phyloP scores from a whole-genome alignment of 2,888 invertebrate species.

The Drosophila tanythrix region DNA sequence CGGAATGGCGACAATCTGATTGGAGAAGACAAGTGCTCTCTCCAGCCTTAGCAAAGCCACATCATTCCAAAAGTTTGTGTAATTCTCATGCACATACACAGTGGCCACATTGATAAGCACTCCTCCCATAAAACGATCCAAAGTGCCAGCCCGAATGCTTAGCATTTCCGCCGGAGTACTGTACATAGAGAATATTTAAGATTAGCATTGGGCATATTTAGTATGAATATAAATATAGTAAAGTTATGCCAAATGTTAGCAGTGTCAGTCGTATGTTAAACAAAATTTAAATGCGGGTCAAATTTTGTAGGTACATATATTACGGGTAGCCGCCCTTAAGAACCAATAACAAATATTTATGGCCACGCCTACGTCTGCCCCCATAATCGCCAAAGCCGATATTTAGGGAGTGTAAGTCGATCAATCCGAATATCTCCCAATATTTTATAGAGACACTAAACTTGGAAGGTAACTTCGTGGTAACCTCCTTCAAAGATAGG shows the following conservation, averaged over 20 bases:
- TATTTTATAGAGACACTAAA: no score
- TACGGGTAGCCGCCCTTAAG: no score
- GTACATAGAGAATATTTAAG: background rate
- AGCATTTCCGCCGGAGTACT: conserved; percentile 53
- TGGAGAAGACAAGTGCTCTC: conserved; percentile 55
- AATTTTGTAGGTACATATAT: no score
- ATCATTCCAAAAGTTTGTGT: conserved; percentile 71
- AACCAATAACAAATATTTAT: no score
- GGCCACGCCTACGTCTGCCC: no score
- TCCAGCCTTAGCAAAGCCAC: conserved; percentile 67
- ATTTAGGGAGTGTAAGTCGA: no score
- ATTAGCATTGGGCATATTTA: background rate
- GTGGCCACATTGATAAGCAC: conserved; percentile 61
- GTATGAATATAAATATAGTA: background rate
- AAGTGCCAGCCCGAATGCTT: conserved; percentile 77
- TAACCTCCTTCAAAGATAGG: no score
- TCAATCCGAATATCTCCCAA: no score
- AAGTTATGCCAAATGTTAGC: background rate
- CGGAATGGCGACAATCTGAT: conserved; percentile 60
- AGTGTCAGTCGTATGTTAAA: background rate
- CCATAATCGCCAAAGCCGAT: no score
- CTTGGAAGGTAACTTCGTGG: no score
- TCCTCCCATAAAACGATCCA: conserved; percentile 75
- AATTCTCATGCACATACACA: conserved; percentile 68
- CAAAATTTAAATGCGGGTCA: background rate